Conservation (phyloP, 2,113 vertebrate species). For the Lanius collurio region DNA sequence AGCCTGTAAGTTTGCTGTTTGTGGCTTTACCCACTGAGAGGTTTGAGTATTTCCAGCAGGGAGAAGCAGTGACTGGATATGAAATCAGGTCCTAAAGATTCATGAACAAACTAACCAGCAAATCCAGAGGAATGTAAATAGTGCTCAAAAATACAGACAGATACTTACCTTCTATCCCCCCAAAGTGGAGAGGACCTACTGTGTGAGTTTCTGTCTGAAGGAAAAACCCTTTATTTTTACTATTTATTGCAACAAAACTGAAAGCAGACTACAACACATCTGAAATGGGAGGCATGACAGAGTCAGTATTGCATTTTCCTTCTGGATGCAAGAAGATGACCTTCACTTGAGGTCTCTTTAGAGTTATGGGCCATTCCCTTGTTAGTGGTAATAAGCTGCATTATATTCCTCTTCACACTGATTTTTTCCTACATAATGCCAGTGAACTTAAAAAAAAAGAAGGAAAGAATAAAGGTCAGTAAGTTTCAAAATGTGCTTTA, state of each 20-base stretch:
- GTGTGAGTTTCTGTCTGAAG: background rate
- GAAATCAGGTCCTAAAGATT: background rate
- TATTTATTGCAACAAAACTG: constrained; percentile 4
- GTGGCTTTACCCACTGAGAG: background rate
- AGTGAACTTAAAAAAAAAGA: background rate
- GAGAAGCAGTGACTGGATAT: background rate
- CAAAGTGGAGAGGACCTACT: background rate
- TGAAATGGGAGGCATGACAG: background rate
- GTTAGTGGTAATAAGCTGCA: constrained; percentile 49
- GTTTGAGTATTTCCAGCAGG: background rate
- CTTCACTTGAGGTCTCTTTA: constrained; percentile 46
- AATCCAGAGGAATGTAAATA: background rate
- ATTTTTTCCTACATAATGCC: constrained; percentile 6
- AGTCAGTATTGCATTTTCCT: constrained; percentile 22
- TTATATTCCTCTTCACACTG: constrained; percentile 32
- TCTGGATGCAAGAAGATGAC: constrained; percentile 26
- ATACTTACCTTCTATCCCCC: background rate
- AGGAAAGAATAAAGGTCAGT: background rate
- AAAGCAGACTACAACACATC: background rate
- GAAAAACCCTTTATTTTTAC: background rate
- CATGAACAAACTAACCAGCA: background rate
- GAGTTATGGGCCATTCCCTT: constrained; percentile 39
- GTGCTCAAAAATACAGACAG: background rate
- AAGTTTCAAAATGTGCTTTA: background rate
- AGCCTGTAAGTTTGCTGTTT: background rate